Evolutionary conservation across 2,113 vertebrate species (phyloP).

Genomic region (Mus spicilegus): DNA sequence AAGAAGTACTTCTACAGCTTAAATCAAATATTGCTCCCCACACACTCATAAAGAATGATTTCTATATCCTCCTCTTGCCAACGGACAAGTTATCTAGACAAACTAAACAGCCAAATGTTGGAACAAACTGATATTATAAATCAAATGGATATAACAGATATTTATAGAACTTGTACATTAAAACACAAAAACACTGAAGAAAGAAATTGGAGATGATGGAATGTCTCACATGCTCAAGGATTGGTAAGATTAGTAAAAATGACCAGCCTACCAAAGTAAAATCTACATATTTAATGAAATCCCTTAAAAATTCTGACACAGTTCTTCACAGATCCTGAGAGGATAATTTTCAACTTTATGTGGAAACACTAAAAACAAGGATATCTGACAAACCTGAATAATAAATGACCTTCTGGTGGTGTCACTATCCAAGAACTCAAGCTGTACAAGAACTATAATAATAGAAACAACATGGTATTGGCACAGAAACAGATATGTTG

Average conservation of each 20-base stretch:
- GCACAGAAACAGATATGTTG: no score
- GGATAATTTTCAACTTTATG: neutral
- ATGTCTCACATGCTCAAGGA: neutral
- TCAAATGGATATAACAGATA: neutral
- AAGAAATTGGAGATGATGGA: neutral
- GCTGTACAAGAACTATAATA: neutral
- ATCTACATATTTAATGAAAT: neutral
- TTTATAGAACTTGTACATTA: neutral
- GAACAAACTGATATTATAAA: neutral
- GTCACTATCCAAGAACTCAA: neutral
- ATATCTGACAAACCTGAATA: no score
- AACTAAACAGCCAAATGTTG: neutral
- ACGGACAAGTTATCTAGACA: neutral
- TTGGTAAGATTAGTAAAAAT: neutral
- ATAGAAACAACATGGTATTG: neutral
- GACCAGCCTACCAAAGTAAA: neutral
- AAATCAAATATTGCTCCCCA: neutral
- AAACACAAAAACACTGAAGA: neutral
- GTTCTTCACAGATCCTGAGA: neutral
- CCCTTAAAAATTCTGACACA: neutral
- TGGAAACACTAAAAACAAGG: no score
- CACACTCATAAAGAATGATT: neutral
- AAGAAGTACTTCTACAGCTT: neutral
- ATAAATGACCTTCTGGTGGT: neutral
- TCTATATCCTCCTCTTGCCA: neutral